Percentiles rank a stretch among this genome's conserved stretches.
phyloP scores from a whole-genome alignment of 2,888 invertebrate species.

The Cylindroiulus punctatus region DNA sequence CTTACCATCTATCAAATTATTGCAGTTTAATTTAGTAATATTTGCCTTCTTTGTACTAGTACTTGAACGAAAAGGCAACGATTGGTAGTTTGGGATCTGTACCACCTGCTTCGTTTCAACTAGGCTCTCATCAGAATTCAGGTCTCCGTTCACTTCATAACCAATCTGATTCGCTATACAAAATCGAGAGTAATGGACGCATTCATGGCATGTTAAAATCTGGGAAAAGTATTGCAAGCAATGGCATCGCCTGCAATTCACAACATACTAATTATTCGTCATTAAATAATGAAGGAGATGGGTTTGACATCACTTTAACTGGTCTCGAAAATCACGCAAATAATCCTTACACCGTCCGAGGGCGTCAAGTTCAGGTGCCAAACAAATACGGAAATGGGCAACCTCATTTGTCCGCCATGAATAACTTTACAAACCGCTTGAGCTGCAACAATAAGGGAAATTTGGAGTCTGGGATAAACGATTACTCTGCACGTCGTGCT shows the following conservation, averaged over 20 bases:
- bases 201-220: slow-evolving; percentile 9
- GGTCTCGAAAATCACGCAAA: slow-evolving; percentile 1
- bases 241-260: neutral
- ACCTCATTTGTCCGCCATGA: neutral
- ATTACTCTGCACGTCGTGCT: slow-evolving; percentile 39
- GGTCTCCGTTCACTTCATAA: neutral
- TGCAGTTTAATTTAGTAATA: neutral
- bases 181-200: neutral
- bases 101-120: neutral
- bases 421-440: neutral
- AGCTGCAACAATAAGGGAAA: slow-evolving; percentile 46
- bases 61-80: slow-evolving; percentile 18
- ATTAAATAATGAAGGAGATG: neutral
- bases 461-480: neutral
- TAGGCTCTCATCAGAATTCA: neutral
- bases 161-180: neutral
- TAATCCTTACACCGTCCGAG: slow-evolving; percentile 23
- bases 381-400: slow-evolving; percentile 19
- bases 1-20: neutral
- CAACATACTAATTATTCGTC: neutral
- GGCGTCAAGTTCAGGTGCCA: neutral
- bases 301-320: neutral
- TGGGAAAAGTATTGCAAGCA: slow-evolving; percentile 17
- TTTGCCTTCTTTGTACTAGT: neutral
- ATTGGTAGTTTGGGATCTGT: neutral